Evolutionary conservation across 2,797 vertebrate genomes (phyloP).

Genomic region (Knipowitschia caucasica): DNA sequence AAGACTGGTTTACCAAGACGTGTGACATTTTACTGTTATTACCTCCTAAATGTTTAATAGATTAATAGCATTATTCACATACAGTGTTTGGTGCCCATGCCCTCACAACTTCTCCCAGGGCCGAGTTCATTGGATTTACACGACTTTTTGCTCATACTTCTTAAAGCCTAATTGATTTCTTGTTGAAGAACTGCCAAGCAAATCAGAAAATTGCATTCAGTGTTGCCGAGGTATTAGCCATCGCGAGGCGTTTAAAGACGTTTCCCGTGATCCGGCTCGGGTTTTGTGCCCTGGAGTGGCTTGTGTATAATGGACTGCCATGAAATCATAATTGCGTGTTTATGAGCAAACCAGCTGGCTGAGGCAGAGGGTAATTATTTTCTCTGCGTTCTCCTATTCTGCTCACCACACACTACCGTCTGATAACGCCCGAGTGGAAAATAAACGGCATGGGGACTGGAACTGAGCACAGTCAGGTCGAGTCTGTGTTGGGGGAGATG

Average conservation of each 20-base stretch:
- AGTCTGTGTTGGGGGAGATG: constrained; percentile 10
- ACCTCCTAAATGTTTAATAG: neutral
- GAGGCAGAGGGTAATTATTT: constrained; percentile 79
- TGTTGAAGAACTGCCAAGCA: constrained; percentile 89
- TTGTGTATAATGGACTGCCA: constrained; percentile 75
- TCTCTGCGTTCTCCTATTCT: constrained; percentile 59
- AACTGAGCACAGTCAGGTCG: constrained; percentile 19
- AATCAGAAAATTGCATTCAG: constrained; percentile 88
- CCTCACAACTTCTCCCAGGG: constrained; percentile 15
- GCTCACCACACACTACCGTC: constrained; percentile 57
- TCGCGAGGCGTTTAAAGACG: constrained; percentile 68
- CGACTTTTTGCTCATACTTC: constrained; percentile 79
- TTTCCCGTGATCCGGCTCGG: constrained; percentile 62
- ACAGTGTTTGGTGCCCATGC: constrained; percentile 10
- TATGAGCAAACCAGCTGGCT: constrained; percentile 79
- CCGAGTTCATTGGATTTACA: constrained; percentile 76
- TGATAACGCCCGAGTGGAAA: constrained; percentile 63
- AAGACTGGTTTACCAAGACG: neutral
- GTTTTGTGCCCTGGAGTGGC: constrained; percentile 69
- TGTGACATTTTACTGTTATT: neutral
- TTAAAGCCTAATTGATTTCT: constrained; percentile 91
- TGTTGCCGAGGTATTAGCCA: constrained; percentile 73
- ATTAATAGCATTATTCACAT: neutral
- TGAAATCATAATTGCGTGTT: constrained; percentile 79
- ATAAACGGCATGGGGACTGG: constrained; percentile 41